Evolutionary conservation across 2,888 invertebrate species (phyloP), one percentile per base, ranked within the genome.

Genomic region (Drosophila recens): DNA sequence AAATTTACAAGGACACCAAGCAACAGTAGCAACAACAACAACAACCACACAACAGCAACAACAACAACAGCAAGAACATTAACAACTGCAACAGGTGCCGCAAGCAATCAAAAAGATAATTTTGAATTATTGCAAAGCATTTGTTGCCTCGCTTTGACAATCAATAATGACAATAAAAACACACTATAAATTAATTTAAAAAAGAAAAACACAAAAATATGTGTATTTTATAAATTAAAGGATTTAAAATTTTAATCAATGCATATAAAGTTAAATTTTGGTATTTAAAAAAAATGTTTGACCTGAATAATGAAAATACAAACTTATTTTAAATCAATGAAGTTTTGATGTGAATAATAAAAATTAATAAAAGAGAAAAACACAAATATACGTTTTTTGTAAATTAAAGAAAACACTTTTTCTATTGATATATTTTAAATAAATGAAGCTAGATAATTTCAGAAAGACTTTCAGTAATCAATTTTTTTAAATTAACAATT

Each of bases 1-100:
- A 67, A 75, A 81, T 87, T 71, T 81, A 82, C 82, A 81, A 66
- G 82, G 51, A 63, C 56, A 63, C 66, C 33, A 57, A 62, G 36
- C 64, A 61, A 42, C 45, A 69, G 11, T 40, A 63, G 15, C 40
- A 63, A 66, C 61, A 53, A 27, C 27, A 59, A 45, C 43, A 62
- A 10, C 43, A 62, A 13, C 45, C 58, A 13, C 57, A 66, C 61
- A 53, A 27, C 27, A 59, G 40, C 20, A 51, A 11, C 54, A 34
- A 40, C 57, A 59, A 17, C 45, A 40, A 20, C 52, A 65, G 9
- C 23, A 13, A n/a, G 42, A 23, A 43, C 52, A 54, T 23, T 42
- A 49, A 42, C 49, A 33, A 23, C n/a, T 58, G 58, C 79, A 79
- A 81, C 79, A 81, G 79, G 79, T 79, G 66, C 23, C 27, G 30